These are phyloP conservation scores for Arion vulgaris DNA, from an alignment of 1,140 invertebrate genomes.

Conservation along the genomic window DNA sequence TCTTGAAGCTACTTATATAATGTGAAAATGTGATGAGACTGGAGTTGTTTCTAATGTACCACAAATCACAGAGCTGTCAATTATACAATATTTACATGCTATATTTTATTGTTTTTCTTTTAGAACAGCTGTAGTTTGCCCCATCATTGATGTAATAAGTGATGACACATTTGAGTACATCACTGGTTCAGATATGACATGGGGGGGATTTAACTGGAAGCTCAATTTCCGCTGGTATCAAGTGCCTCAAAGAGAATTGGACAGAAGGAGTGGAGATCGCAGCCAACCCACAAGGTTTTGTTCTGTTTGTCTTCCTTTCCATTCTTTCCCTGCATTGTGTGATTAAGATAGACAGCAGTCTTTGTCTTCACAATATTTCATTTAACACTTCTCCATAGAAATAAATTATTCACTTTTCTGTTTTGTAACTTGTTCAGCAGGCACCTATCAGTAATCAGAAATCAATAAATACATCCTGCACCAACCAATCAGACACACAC, in stretches of 20 bases:
- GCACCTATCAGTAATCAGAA: too few relatives aligned
- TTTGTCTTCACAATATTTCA: neutral
- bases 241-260: conserved; percentile 95
- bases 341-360: neutral
- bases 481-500: too few relatives aligned
- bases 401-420: neutral
- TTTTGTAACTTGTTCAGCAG: too few relatives aligned
- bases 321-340: neutral
- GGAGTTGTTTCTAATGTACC: too few relatives aligned
- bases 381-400: neutral
- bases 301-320: neutral
- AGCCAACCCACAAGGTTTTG: conserved; percentile 84
- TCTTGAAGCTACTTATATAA: too few relatives aligned
- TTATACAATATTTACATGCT: neutral
- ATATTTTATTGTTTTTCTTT: neutral
- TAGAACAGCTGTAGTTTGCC: conserved; percentile 94
- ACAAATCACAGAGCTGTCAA: neutral
- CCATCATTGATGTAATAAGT: conserved; percentile 98
- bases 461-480: too few relatives aligned
- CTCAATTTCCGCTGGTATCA: conserved; percentile 94
- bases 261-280: conserved; percentile 88
- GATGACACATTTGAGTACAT: conserved; percentile 97
- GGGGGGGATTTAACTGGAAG: conserved; percentile 98
- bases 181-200: conserved; percentile 79
- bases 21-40: neutral